Base-by-base conservation (phyloP, 2,888 invertebrate species). In the Hirtodrosophila cameraria region DNA sequence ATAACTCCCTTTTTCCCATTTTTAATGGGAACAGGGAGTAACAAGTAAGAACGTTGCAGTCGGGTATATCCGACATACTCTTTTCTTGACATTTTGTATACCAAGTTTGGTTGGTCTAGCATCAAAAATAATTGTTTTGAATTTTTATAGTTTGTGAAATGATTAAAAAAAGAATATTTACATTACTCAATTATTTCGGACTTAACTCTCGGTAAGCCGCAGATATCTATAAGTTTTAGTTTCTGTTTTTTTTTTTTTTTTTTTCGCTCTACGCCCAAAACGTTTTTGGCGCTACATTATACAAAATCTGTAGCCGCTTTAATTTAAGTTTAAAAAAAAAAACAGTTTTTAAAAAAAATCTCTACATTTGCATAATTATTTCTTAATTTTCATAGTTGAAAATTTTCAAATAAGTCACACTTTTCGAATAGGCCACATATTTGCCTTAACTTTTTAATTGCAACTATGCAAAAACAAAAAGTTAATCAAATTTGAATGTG, bases 351-450 rank as follows among this genome's bases (percentile, higher is more conserved):
- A 41, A 52, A 16, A 46, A 43, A 50, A 38, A 31, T 46, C 16
- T 69, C 46, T 48, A 65, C 54, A 57, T 60, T 65, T 58, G 49
- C 45, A 70, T 71, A 66, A 69, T 70, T 75, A 81, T 64, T 72
- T 75, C 42, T 43, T 85, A 82, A 69, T 70, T 75, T 85, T 69
- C 79, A 79, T 83, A 85, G 76, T 81, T 85, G 55, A 33, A 82
- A 72, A 73, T 85, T 85, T 50, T 59, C 49, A 43, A 11, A 35
- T 62, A 68, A 70, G 59, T 68, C 41, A 11, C 15, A n/a, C n/a
- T 33, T 38, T 45, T 38, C 9, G 11, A 16, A 5, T 13, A 43
- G 59, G 41, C 60, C 54, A 43, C 16, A 45, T 60, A 60, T 63
- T 53, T 71, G 61, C 28, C 12, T 35, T 3, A 31, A 12, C n/a